Percentiles rank a stretch among this genome's conserved stretches.
phyloP scores from a whole-genome alignment of 2,113 vertebrate genomes.

The Nesoenas mayeri region DNA sequence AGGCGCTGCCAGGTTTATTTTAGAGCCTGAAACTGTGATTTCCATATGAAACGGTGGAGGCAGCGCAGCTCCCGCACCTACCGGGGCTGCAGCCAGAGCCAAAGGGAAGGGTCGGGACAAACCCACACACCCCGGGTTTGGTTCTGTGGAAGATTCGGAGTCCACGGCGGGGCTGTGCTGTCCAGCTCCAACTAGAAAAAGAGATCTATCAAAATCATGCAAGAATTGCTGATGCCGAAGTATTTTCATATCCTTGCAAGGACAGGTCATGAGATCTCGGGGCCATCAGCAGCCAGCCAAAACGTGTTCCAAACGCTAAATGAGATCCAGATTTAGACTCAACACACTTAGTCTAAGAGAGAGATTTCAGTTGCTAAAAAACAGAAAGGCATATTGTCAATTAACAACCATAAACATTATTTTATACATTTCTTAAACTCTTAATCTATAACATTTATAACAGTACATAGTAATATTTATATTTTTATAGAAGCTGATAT shows the following conservation, averaged over 20 bases:
- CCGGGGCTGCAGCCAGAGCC: background rate
- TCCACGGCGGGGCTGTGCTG: background rate
- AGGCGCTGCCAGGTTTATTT: background rate
- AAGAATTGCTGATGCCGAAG: background rate
- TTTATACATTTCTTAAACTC: background rate
- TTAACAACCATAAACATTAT: background rate
- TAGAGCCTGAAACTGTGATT: background rate
- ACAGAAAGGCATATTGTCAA: background rate
- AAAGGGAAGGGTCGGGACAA: background rate
- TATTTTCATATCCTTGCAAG: slow-evolving; percentile 40
- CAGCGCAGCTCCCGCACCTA: background rate
- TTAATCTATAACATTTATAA: background rate
- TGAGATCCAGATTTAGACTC: slow-evolving; percentile 44
- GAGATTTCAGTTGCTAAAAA: background rate
- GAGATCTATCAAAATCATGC: background rate
- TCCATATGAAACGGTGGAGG: accelerated
- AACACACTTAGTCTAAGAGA: background rate
- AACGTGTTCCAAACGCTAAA: slow-evolving; percentile 41
- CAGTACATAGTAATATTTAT: background rate
- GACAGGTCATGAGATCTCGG: slow-evolving; percentile 48
- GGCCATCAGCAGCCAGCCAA: slow-evolving; percentile 22
- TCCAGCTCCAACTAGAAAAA: background rate
- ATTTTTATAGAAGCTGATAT: background rate
- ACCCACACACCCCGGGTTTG: background rate
- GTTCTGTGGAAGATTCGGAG: background rate